These are phyloP conservation scores for Chelonia mydas DNA, from an alignment of 2,797 vertebrate species.

Conservation along the genomic window DNA sequence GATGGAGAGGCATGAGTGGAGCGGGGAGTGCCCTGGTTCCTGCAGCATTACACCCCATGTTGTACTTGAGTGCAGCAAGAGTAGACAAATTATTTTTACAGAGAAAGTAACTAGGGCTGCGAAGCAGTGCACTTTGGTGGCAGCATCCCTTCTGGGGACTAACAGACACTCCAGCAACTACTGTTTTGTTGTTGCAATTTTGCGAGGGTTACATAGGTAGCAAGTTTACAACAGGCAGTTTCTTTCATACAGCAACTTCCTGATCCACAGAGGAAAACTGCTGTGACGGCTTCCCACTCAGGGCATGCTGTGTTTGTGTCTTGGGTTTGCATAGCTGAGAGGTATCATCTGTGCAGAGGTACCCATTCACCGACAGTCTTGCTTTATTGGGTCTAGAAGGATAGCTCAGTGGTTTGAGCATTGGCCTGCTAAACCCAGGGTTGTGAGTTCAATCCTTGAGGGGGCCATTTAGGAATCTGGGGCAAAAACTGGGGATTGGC, in stretches of 20 bases:
- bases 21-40: neutral
- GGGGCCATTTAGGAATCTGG: too few relatives aligned
- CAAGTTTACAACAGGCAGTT: neutral
- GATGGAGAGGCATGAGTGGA: too few relatives aligned
- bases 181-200: fast-evolving
- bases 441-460: too few relatives aligned
- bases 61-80: slow-evolving; percentile 22
- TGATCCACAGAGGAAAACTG: fast-evolving
- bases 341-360: too few relatives aligned
- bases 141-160: slow-evolving; percentile 36
- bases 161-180: neutral
- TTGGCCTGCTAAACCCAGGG: too few relatives aligned
- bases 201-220: neutral
- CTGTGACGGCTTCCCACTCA: neutral
- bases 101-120: neutral
- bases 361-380: neutral
- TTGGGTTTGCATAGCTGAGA: neutral
- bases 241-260: neutral
- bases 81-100: slow-evolving; percentile 60
- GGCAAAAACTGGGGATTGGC: too few relatives aligned
- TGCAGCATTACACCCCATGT: neutral
- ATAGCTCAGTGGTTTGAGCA: too few relatives aligned
- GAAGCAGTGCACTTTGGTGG: neutral
- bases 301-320: neutral
- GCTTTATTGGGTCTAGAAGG: neutral